Conservation (phyloP, 2,113 vertebrate genomes). For the Microtus richardsoni region DNA sequence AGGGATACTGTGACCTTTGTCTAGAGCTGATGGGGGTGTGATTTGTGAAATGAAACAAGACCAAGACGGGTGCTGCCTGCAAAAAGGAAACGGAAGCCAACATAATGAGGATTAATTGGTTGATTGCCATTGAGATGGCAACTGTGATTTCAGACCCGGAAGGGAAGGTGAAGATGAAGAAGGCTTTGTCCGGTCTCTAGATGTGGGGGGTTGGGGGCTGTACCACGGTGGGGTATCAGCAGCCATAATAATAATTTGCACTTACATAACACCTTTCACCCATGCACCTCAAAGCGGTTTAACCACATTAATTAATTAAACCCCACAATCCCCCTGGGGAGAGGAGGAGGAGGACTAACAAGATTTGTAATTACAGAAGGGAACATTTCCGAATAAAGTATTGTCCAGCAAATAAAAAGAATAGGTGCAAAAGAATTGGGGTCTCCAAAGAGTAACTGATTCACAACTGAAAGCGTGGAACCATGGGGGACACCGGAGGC, state of each 20-base stretch:
- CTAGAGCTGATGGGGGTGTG: slow-evolving; percentile 81
- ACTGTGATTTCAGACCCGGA: slow-evolving; percentile 80
- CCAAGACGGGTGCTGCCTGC: slow-evolving; percentile 69
- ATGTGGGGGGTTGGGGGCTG: slow-evolving; percentile 73
- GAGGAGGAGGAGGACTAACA: slow-evolving; percentile 82
- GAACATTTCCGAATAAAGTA: slow-evolving; percentile 79
- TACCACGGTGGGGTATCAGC: slow-evolving; percentile 71
- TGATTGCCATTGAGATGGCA: slow-evolving; percentile 85
- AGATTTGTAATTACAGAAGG: slow-evolving; percentile 83
- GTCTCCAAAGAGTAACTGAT: slow-evolving; percentile 73
- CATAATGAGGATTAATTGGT: slow-evolving; percentile 87
- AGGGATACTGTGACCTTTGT: slow-evolving; percentile 86
- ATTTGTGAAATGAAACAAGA: slow-evolving; percentile 86
- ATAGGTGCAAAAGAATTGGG: slow-evolving; percentile 70
- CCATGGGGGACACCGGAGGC: background rate
- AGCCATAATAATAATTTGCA: slow-evolving; percentile 79
- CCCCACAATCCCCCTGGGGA: slow-evolving; percentile 76
- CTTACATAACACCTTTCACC: slow-evolving; percentile 80
- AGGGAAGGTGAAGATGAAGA: slow-evolving; percentile 83
- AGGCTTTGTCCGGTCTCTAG: slow-evolving; percentile 83
- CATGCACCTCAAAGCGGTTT: slow-evolving; percentile 73
- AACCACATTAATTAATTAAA: slow-evolving; percentile 82
- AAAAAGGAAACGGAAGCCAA: slow-evolving; percentile 84
- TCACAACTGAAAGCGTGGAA: slow-evolving; percentile 68
- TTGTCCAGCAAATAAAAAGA: slow-evolving; percentile 79